phyloP scores from a whole-genome alignment of 2,888 invertebrate species.

The Ashinkailepas kermadecensis region DNA sequence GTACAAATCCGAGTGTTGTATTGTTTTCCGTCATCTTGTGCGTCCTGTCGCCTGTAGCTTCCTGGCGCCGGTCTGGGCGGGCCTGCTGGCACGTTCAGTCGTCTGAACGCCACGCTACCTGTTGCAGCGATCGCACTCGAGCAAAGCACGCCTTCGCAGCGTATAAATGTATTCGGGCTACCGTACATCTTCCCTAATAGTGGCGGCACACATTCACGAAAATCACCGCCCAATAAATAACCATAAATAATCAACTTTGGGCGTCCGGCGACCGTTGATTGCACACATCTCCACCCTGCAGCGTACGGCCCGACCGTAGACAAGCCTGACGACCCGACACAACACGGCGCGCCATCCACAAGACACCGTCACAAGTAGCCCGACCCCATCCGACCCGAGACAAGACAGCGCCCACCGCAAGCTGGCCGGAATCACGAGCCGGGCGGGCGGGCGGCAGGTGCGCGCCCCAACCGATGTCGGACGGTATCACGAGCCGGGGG shows the following conservation, averaged over 20 bases:
- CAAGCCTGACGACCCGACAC: not conserved
- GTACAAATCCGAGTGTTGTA: not conserved
- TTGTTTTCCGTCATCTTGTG: not conserved
- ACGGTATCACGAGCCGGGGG: too few species aligned
- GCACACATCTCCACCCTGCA: not conserved
- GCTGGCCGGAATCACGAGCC: too few species aligned
- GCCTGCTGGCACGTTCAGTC: too few species aligned
- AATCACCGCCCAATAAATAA: not conserved
- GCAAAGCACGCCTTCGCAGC: not conserved
- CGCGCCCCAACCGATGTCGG: too few species aligned
- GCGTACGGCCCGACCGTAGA: not conserved
- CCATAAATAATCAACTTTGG: not conserved
- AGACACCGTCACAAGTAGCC: too few species aligned
- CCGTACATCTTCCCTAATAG: not conserved
- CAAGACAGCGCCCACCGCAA: too few species aligned
- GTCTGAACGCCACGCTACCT: not conserved
- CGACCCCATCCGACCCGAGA: too few species aligned
- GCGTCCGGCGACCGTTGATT: not conserved
- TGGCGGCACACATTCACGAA: not conserved
- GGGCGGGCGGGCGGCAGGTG: too few species aligned
- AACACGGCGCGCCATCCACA: too few species aligned
- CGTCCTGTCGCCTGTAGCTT: too few species aligned
- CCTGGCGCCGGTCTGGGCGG: too few species aligned
- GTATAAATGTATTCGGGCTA: constrained; percentile 3
- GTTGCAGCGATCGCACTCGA: not conserved